Evolutionary conservation across 2,113 vertebrate species (phyloP).

Genomic region (Cyanistes caeruleus): DNA sequence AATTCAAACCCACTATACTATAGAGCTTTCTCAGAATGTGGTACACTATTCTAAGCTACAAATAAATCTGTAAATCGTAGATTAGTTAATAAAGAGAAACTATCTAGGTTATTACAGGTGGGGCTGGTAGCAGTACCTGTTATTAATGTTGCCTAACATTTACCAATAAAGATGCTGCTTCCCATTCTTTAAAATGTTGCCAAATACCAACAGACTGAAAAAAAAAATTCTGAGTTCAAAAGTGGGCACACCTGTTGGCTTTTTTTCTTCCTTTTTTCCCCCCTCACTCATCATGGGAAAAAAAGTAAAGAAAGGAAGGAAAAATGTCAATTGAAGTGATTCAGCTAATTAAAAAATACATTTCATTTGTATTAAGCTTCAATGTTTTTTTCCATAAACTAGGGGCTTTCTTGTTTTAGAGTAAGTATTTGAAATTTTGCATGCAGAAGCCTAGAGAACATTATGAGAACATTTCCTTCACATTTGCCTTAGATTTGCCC

Average conservation of each 20-base stretch:
- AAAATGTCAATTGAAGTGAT: background rate
- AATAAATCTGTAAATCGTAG: conserved; percentile 29
- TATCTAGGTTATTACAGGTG: conserved; percentile 31
- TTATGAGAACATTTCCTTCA: background rate
- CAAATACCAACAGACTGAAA: background rate
- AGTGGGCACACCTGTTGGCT: background rate
- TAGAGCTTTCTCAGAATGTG: conserved; percentile 1
- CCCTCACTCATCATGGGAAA: background rate
- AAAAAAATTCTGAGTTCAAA: background rate
- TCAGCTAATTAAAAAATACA: background rate
- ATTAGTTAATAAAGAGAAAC: conserved; percentile 45
- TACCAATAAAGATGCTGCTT: conserved; percentile 2
- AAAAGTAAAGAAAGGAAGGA: background rate
- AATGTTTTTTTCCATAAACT: background rate
- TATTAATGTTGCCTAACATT: conserved; percentile 12
- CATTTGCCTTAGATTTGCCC: background rate
- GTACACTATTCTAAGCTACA: background rate
- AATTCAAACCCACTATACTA: conserved; percentile 20
- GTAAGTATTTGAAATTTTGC: background rate
- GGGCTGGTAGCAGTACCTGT: conserved; percentile 13
- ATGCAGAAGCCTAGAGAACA: background rate
- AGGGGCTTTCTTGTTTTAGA: background rate
- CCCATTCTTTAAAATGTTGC: background rate
- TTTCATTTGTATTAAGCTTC: background rate
- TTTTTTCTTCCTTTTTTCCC: fast-evolving